Percentiles rank a stretch among this genome's conserved stretches.
These are phyloP conservation scores for Drosophila littoralis DNA, from an alignment of 1,140 invertebrate species.

Conservation along the genomic window DNA sequence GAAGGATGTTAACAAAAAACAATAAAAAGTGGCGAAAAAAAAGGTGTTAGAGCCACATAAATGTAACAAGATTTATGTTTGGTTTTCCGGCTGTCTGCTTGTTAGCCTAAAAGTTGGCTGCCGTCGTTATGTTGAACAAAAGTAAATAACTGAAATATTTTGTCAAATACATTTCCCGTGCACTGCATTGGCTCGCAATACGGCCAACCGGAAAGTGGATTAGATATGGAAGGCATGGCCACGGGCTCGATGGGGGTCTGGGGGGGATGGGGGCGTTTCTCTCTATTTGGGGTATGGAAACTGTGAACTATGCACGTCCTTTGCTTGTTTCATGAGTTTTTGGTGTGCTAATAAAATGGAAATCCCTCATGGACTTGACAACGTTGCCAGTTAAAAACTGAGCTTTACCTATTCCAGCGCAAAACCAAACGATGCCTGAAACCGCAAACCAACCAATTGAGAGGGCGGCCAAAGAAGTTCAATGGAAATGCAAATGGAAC, in stretches of 20 bases:
- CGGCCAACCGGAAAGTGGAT: conserved; percentile 5
- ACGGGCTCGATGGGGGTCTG: neutral
- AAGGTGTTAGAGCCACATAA: conserved; percentile 70
- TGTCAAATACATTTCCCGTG: conserved; percentile 66
- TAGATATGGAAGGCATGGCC: neutral
- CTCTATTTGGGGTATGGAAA: neutral
- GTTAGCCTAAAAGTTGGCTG: conserved; percentile 74
- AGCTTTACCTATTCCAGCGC: conserved; percentile 55
- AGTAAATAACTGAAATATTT: conserved; percentile 78
- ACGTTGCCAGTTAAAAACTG: conserved; percentile 61
- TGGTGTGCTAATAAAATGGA: conserved; percentile 64
- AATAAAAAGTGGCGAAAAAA: neutral
- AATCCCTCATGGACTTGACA: conserved; percentile 71
- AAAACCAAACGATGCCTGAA: conserved; percentile 46
- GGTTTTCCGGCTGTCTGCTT: conserved; percentile 75
- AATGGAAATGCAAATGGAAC: neutral
- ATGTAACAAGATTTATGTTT: conserved; percentile 81
- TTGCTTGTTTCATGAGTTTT: conserved; percentile 37
- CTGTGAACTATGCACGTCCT: conserved; percentile 26
- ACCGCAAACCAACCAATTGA: conserved; percentile 44
- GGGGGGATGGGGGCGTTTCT: no score
- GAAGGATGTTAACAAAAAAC: neutral
- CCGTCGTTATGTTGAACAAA: conserved; percentile 54
- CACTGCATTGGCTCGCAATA: conserved; percentile 2
- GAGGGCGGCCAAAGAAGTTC: conserved; percentile 19